These are phyloP conservation scores for Eupsilia transversa DNA, from an alignment of 2,888 invertebrate genomes.

Conservation along the genomic window DNA sequence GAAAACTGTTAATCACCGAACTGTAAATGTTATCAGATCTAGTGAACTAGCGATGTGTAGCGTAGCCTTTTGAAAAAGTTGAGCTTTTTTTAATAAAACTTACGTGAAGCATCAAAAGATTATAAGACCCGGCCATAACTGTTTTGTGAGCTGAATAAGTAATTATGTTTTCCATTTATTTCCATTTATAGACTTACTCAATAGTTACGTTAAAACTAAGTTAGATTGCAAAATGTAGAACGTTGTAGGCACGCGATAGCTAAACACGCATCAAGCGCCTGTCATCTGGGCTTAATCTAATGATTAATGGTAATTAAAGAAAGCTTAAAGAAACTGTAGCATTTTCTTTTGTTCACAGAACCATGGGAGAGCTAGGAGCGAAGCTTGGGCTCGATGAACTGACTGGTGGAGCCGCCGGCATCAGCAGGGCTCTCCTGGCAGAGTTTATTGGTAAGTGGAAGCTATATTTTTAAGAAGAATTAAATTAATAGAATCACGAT, in stretches of 20 bases:
- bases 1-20: conserved; percentile 76
- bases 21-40: conserved; percentile 79
- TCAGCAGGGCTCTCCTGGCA: conserved; percentile 95
- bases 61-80: conserved; percentile 38
- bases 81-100: conserved; percentile 36
- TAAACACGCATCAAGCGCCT: conserved; percentile 35
- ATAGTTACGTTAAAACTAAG: conserved; percentile 31
- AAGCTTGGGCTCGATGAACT: conserved; percentile 93
- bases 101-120: conserved; percentile 28
- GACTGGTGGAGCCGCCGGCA: conserved; percentile 91
- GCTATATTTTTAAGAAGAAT: not conserved
- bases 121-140: conserved; percentile 27
- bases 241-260: conserved; percentile 43
- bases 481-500: not conserved
- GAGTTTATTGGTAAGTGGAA: conserved; percentile 93
- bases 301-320: conserved; percentile 6
- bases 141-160: conserved; percentile 39
- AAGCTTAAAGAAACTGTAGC: conserved; percentile 11
- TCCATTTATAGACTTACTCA: conserved; percentile 47
- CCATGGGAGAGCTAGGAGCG: conserved; percentile 91
- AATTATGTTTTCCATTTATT: conserved; percentile 52
- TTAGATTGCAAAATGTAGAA: conserved; percentile 49
- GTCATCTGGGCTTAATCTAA: conserved; percentile 29
- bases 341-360: conserved; percentile 68
- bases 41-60: conserved; percentile 60